Conservation (phyloP, 2,113 vertebrate species). For the Corythoichthys intestinalis region DNA sequence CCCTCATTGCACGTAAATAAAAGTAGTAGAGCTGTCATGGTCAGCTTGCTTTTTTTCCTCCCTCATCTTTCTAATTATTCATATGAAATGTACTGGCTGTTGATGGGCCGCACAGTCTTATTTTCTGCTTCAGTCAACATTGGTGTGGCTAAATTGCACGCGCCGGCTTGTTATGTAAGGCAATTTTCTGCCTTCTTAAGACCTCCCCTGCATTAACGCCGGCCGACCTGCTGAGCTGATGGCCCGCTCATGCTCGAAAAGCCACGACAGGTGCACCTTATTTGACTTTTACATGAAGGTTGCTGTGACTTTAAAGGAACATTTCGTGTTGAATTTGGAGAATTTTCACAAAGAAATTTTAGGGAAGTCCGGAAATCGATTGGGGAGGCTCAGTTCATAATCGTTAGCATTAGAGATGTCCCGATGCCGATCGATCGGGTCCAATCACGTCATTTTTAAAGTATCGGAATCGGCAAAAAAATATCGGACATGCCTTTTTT, state of each 20-base stretch:
- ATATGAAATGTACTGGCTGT: conserved; percentile 85
- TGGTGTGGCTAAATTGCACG: conserved; percentile 81
- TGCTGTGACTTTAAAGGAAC: no score
- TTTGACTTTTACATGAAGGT: background rate
- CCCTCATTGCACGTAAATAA: conserved; percentile 77
- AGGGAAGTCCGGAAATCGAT: conserved; percentile 64
- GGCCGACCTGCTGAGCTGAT: conserved; percentile 44
- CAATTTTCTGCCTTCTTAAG: conserved; percentile 84
- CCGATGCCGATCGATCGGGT: no score
- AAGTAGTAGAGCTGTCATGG: conserved; percentile 75
- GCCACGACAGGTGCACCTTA: conserved; percentile 3
- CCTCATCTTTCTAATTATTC: conserved; percentile 79
- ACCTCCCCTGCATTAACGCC: conserved; percentile 78
- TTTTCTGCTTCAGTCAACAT: conserved; percentile 99
- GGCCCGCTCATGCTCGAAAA: conserved; percentile 50
- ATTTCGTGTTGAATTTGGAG: background rate
- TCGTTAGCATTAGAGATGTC: conserved; percentile 54
- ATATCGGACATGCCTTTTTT: no score
- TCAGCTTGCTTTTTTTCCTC: conserved; percentile 61
- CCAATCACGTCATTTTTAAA: no score
- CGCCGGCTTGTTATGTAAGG: conserved; percentile 75
- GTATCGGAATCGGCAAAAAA: no score
- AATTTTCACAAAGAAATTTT: conserved; percentile 47
- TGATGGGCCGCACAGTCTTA: conserved; percentile 94
- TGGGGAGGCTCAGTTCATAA: conserved; percentile 51